Evolutionary conservation across 2,888 invertebrate species (phyloP).

Genomic region (Pelosia muscerda): DNA sequence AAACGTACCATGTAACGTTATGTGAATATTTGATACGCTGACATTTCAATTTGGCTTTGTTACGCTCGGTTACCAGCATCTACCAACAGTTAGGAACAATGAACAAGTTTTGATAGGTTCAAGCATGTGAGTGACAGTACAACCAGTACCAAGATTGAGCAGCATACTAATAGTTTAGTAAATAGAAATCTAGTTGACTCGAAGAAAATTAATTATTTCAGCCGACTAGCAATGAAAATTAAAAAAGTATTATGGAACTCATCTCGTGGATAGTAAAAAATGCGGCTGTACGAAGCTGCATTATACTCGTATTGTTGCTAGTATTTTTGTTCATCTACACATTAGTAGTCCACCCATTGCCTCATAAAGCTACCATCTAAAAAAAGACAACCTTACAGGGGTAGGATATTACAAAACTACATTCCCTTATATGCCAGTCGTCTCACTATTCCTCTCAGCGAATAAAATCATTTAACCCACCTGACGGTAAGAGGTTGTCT

Average conservation of each 20-base stretch:
- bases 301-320: too few species aligned
- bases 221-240: neutral
- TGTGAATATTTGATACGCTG: constrained; percentile 67
- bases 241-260: neutral
- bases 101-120: constrained; percentile 57
- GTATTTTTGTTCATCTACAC: neutral
- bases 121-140: constrained; percentile 57
- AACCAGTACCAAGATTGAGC: constrained; percentile 24
- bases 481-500: neutral
- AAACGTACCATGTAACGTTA: constrained; percentile 35
- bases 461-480: neutral
- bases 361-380: neutral
- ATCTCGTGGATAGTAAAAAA: neutral
- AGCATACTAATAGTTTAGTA: constrained; percentile 32
- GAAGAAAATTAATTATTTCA: neutral
- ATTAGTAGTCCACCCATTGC: too few species aligned
- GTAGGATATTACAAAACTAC: neutral
- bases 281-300: neutral
- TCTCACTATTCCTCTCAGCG: neutral
- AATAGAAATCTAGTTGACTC: neutral
- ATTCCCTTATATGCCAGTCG: neutral
- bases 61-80: constrained; percentile 58
- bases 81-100: constrained; percentile 37
- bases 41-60: constrained; percentile 80
- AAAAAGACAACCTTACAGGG: neutral